These are phyloP conservation scores for Leucophora obtusa DNA, from an alignment of 2,888 invertebrate species.

Conservation along the genomic window DNA sequence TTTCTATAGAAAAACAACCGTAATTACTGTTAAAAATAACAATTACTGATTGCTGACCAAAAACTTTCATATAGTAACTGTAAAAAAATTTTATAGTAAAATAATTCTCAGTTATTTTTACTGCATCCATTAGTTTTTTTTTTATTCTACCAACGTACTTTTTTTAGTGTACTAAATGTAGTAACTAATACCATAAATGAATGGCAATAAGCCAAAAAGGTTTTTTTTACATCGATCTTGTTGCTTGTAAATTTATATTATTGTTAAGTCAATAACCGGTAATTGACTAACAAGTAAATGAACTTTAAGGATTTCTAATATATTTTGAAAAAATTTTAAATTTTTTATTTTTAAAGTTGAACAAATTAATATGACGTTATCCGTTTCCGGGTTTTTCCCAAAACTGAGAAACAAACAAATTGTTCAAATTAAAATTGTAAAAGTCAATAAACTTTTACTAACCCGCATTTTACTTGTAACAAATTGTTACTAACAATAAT, in stretches of 20 bases:
- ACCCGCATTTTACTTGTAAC: constrained; percentile 47
- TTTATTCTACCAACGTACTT: no score
- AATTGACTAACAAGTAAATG: constrained; percentile 21
- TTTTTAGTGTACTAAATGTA: not conserved
- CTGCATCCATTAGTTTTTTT: no score
- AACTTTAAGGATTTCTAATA: constrained; percentile 6
- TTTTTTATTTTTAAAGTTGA: not conserved
- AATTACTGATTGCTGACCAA: no score
- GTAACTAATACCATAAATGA: not conserved
- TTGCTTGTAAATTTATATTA: not conserved
- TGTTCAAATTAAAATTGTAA: constrained; percentile 1
- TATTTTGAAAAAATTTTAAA: not conserved
- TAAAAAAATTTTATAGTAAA: no score
- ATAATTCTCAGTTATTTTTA: no score
- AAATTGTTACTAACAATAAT: not conserved
- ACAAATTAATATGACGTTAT: not conserved
- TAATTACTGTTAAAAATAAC: no score
- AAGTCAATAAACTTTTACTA: constrained; percentile 56
- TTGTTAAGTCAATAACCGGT: constrained; percentile 45
- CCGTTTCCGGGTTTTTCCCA: constrained; percentile 58
- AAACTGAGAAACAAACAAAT: constrained; percentile 11
- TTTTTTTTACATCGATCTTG: constrained; percentile 20
- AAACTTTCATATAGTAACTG: no score
- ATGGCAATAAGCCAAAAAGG: constrained; percentile 55
- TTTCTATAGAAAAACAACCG: no score